Conservation (phyloP, 2,113 vertebrate species). For the Oryzias celebensis region DNA sequence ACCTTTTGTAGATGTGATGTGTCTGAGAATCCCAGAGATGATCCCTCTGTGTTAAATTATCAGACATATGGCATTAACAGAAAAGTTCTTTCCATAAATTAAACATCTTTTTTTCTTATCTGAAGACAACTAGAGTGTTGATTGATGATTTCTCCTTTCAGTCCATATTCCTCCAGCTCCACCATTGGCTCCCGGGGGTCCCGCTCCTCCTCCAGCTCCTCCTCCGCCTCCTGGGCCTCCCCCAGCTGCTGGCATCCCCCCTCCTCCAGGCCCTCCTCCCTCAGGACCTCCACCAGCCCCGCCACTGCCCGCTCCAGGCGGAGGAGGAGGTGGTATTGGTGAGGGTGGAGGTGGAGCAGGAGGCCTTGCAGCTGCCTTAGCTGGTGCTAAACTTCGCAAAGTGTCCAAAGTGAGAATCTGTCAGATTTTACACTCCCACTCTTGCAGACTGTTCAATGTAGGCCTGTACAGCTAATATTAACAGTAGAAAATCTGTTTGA, state of each 20-base stretch:
- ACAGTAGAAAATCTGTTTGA: too few species aligned
- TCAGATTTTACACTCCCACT: not conserved
- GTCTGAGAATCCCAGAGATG: not conserved
- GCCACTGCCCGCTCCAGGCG: slow-evolving; percentile 74
- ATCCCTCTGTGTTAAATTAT: not conserved
- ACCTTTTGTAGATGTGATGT: not conserved
- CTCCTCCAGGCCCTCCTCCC: slow-evolving; percentile 77
- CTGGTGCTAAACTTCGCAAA: slow-evolving; percentile 88
- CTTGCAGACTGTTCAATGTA: not conserved
- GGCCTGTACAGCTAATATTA: too few species aligned
- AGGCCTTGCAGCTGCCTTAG: slow-evolving; percentile 83
- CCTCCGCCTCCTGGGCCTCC: slow-evolving; percentile 76
- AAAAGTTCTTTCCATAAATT: too few species aligned
- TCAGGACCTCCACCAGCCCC: slow-evolving; percentile 76
- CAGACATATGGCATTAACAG: not conserved
- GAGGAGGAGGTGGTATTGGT: slow-evolving; percentile 57
- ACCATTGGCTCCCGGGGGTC: slow-evolving; percentile 50
- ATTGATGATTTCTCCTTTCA: slow-evolving; percentile 11
- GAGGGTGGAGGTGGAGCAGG: slow-evolving; percentile 67
- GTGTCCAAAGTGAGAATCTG: slow-evolving; percentile 78
- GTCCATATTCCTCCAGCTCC: slow-evolving; percentile 59
- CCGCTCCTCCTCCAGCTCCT: slow-evolving; percentile 62
- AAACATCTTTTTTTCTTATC: not conserved
- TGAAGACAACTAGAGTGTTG: not conserved
- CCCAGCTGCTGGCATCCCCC: slow-evolving; percentile 60